Evolutionary conservation across 2,113 vertebrate species (phyloP).

Genomic region (Meleagris gallopavo): DNA sequence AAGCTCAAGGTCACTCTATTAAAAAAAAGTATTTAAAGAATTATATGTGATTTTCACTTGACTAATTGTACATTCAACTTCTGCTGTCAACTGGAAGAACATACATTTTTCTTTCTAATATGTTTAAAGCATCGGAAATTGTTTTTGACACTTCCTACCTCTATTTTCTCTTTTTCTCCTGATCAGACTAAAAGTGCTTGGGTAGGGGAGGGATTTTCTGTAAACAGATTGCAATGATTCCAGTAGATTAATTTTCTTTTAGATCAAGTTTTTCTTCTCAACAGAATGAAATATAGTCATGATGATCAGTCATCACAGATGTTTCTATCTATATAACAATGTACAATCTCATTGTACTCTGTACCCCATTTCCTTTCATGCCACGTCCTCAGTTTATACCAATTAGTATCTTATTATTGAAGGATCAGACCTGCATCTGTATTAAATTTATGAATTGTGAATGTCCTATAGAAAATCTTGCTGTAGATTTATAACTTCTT

Average conservation of each 20-base stretch:
- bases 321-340: conserved; percentile 11
- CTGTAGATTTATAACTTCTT: background rate
- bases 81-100: background rate
- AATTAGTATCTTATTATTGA: background rate
- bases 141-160: background rate
- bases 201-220: background rate
- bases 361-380: conserved; percentile 40
- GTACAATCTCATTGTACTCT: conserved; percentile 28
- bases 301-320: conserved; percentile 34
- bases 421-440: background rate
- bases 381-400: background rate
- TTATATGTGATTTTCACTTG: background rate
- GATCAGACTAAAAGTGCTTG: background rate
- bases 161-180: background rate
- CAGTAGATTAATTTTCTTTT: conserved; percentile 20
- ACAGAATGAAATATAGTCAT: conserved; percentile 35
- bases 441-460: conserved; percentile 19
- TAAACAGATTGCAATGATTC: conserved; percentile 23
- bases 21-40: background rate
- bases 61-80: background rate
- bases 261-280: conserved; percentile 30
- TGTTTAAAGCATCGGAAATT: background rate
- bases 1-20: background rate
- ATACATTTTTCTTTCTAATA: background rate
- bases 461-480: background rate